These are phyloP conservation scores for Agrochola macilenta DNA, from an alignment of 2,888 invertebrate species.

Conservation along the genomic window DNA sequence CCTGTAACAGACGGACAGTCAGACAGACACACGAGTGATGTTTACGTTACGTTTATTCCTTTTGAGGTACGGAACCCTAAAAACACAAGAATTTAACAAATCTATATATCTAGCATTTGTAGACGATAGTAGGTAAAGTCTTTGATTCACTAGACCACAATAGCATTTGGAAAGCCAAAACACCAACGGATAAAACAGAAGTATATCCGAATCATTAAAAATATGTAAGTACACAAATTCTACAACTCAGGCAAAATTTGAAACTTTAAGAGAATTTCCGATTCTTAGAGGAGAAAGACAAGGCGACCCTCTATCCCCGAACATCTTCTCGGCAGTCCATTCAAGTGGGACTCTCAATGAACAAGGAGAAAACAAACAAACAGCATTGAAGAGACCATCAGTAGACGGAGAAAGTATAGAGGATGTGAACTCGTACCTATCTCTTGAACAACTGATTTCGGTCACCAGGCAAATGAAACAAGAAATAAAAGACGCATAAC, in stretches of 20 bases:
- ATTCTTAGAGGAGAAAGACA: background rate
- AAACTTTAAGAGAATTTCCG: background rate
- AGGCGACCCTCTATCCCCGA: no score
- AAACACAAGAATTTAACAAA: background rate
- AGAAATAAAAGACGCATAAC: background rate
- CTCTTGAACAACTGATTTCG: no score
- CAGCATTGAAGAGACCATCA: background rate
- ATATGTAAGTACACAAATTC: no score
- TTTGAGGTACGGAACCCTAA: no score
- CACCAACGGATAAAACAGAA: background rate
- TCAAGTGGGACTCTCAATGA: background rate
- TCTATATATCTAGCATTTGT: background rate
- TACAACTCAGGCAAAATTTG: background rate
- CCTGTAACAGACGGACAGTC: no score
- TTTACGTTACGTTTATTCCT: no score
- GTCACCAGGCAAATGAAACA: background rate
- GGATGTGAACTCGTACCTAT: no score
- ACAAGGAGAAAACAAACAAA: background rate
- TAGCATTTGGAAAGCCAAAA: background rate
- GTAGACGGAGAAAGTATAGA: no score
- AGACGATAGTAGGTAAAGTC: no score
- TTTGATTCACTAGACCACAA: background rate
- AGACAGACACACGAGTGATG: no score
- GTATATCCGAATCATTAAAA: background rate
- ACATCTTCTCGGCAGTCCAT: no score